A percentile compares a stretch with the other conserved stretches of the same genome.
phyloP scores from a whole-genome alignment of 2,888 invertebrate genomes.

The Acanthosepion esculentum region DNA sequence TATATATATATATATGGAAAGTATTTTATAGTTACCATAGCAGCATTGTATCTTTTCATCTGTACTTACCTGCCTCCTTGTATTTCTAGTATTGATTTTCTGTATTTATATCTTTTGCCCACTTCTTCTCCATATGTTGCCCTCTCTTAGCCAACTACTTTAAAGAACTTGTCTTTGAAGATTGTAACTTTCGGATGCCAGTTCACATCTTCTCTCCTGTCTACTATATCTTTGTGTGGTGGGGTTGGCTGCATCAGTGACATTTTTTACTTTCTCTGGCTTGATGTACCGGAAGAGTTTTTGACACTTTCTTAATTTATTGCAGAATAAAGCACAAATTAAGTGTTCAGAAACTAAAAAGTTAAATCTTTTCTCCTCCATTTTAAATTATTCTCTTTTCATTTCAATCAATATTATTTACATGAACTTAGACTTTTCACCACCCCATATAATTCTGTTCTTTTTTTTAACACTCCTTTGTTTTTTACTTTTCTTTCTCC shows the following conservation, averaged over 20 bases:
- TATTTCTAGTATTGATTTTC: neutral
- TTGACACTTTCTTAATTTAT: too few species aligned
- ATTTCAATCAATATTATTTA: neutral
- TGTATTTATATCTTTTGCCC: neutral
- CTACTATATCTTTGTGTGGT: neutral
- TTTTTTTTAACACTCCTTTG: neutral
- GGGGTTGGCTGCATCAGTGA: neutral
- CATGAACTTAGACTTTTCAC: neutral
- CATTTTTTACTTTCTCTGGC: too few species aligned
- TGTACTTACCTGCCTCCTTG: neutral
- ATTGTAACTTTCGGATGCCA: neutral
- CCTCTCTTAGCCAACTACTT: neutral
- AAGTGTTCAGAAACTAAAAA: too few species aligned
- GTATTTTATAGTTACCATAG: neutral
- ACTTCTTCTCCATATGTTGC: neutral
- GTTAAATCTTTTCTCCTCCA: neutral
- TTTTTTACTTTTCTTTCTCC: neutral
- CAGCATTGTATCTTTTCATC: neutral
- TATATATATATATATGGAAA: neutral
- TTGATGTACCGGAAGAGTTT: too few species aligned
- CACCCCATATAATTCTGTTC: neutral
- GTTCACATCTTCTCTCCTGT: neutral
- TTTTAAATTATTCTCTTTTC: neutral
- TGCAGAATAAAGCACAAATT: too few species aligned
- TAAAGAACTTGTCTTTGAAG: neutral